Evolutionary conservation across 2,888 invertebrate species (phyloP), one percentile per base, ranked within the genome.

Genomic region (Nomada ferruginata): DNA sequence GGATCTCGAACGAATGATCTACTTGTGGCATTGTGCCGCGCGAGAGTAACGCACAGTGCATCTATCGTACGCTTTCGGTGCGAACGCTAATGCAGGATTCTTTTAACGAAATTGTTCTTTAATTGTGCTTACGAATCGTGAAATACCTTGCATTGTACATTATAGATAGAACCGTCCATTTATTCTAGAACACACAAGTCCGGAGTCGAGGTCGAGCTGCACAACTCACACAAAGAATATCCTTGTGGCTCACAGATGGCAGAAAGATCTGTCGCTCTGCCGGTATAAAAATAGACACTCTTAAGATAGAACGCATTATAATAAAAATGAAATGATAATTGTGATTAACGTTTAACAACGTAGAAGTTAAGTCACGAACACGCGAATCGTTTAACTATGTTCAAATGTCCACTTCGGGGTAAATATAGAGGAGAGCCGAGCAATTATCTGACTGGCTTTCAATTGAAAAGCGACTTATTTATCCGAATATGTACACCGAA

Each of bases 131-230:
- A 18, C n/a, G 23, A 63, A 47, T 36, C 7, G 3, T 23, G 63
- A 84, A 82, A 88, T 83, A 86, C 86, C 85, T 86, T 76, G 64
- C 74, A 64, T 65, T 71, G 79, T 59, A 80, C 85, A 84, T 85
- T 65, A 79, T 81, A 83, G 78, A 82, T 82, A 84, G 70, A 80
- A 83, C 82, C 80, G 75, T 85, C 73, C 87, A 84, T 88, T 88
- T 82, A 84, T 89, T 90, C 88, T 85, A 86, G 87, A 90, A 87
- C 82, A 87, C 79, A 85, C 82, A 88, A 87, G 86, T 85, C 86
- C 79, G 79, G 66, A 74, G 85, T 87, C 87, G 87, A 88, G 83
- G 85, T 86, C 87, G 83, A 76, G 77, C 78, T 52, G 44, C 74
- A 82, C 71, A 64, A 73, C 47, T 72, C 59, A 65, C 57, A 53